Evolutionary conservation across 2,888 invertebrate species (phyloP).

Genomic region (Heliconius charithonia): DNA sequence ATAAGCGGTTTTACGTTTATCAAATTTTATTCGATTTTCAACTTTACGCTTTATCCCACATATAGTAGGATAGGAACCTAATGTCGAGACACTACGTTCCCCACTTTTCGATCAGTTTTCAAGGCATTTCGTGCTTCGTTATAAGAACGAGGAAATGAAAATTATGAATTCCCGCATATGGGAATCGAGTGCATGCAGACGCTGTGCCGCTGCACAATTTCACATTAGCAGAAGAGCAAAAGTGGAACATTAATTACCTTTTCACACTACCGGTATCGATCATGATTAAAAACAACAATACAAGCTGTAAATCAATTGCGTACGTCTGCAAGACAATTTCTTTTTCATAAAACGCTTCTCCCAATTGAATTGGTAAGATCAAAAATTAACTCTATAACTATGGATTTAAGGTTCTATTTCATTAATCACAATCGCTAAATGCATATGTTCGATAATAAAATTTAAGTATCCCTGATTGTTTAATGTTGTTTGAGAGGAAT

Average conservation of each 20-base stretch:
- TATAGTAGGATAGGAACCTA: neutral
- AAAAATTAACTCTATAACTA: neutral
- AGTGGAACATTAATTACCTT: conserved; percentile 44
- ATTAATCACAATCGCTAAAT: neutral
- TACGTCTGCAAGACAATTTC: conserved; percentile 46
- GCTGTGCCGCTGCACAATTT: neutral
- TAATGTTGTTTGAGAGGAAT: conserved; percentile 51
- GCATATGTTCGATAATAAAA: conserved; percentile 52
- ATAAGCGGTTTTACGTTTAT: no score
- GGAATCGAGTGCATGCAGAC: neutral
- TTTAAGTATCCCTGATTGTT: conserved; percentile 55
- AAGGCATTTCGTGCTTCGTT: neutral
- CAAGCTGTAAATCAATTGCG: conserved; percentile 49
- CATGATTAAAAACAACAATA: conserved; percentile 46
- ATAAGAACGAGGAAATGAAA: neutral
- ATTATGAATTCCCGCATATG: neutral
- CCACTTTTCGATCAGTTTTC: neutral
- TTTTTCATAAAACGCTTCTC: conserved; percentile 40
- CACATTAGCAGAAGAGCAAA: neutral
- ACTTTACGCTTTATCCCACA: neutral
- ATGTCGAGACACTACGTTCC: neutral
- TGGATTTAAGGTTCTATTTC: neutral
- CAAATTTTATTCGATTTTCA: neutral
- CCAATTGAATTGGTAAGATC: conserved; percentile 29
- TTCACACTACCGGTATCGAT: conserved; percentile 49